phyloP scores from a whole-genome alignment of 2,113 vertebrate genomes.

The Leuciscus idus region DNA sequence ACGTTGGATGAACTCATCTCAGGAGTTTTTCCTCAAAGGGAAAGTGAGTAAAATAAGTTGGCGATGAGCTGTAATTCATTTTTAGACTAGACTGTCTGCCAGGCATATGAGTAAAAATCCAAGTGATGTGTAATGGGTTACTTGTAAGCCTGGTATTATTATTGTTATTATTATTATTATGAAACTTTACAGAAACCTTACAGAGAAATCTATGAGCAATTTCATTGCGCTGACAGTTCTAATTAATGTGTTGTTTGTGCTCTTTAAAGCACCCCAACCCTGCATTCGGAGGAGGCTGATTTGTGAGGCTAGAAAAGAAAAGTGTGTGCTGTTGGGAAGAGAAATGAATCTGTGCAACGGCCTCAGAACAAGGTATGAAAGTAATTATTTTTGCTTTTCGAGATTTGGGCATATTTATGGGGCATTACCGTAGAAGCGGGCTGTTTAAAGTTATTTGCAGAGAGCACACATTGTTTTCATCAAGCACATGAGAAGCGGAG shows the following conservation, averaged over 20 bases:
- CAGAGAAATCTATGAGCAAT: constrained; percentile 53
- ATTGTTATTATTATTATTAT: constrained; percentile 56
- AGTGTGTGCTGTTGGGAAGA: constrained; percentile 22
- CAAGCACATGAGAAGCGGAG: constrained; percentile 66
- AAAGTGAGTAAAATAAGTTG: constrained; percentile 54
- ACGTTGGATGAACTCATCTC: constrained; percentile 43
- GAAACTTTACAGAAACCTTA: constrained; percentile 57
- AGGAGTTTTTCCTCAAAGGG: constrained; percentile 48
- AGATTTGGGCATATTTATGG: constrained; percentile 75
- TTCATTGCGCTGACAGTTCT: constrained; percentile 60
- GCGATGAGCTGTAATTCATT: constrained; percentile 58
- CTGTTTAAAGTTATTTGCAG: constrained; percentile 75
- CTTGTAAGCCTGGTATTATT: constrained; percentile 38
- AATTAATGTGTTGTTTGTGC: constrained; percentile 67
- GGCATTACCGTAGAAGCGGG: constrained; percentile 66
- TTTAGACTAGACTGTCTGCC: constrained; percentile 47
- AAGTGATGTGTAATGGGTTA: constrained; percentile 63
- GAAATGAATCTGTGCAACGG: constrained; percentile 58
- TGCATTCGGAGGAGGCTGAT: constrained; percentile 42
- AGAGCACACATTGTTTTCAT: constrained; percentile 75
- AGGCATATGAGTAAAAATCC: constrained; percentile 34
- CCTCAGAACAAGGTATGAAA: constrained; percentile 71
- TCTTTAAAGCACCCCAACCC: constrained; percentile 59
- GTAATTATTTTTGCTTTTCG: constrained; percentile 66
- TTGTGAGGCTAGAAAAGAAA: constrained; percentile 49